Base-by-base conservation (phyloP, 1,140 invertebrate species). In the Diachasma alloeum region DNA sequence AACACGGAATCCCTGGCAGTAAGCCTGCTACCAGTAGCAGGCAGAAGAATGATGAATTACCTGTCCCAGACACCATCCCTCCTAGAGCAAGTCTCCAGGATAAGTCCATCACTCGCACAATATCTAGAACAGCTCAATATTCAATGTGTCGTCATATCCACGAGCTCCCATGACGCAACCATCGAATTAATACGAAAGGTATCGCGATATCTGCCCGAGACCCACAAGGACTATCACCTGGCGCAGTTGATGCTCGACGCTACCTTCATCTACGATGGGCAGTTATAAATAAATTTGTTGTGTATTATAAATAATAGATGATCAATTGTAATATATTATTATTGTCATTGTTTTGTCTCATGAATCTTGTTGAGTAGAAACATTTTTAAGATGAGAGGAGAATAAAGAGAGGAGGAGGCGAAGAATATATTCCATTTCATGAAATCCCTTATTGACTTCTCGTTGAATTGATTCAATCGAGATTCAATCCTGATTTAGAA, bases 11-110 rank as follows among this genome's bases (percentile, higher is more conserved):
- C 90, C 24, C 86, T 97, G 56, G 94, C 93, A 13, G 87, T 90
- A 17, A 90, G 93, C 81, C 87, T 97, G 48, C 85, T 96, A 1
- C 90, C 92, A 6, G 91, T 96, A 46, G 93, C 92, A 36, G 95
- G 94, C n/a, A 91, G 93, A 81, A 88, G 95, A 79, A 83, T 96
- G n/a, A 92, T 92, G 81, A 90, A 92, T 44, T 91, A 93, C 81
- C 86, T 95, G 10, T 88, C 91, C 4, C 89, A 89, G 68, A 91
- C 91, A 13, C 89, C 90, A 19, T 87, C 92, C 77, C 89, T 92
- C 31, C 90, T 92, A 19, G 91, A 93, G 70, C 91, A 93, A 82
- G 87, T 96, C 46, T 91, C 94, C 6, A 91, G 92, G 66, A 91
- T 96, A 39, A 93, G 92, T 78, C 93, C 95, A 17, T 87, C 92